Base-by-base conservation (phyloP, 2,888 invertebrate genomes). In the Cryptocheilus praepositus region DNA sequence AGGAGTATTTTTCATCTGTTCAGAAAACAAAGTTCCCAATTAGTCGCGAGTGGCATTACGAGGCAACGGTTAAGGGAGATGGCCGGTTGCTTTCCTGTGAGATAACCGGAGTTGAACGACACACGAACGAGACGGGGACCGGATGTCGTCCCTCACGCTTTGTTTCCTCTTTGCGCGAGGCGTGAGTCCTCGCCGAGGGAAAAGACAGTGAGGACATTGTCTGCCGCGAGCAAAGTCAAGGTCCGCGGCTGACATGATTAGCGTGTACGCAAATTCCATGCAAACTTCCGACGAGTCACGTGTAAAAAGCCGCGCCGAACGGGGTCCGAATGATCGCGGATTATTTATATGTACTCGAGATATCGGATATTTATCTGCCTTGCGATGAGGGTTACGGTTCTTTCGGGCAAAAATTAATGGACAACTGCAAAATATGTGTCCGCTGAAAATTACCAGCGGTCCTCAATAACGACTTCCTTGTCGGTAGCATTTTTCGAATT, bases 71-170 rank as follows among this genome's bases (percentile, higher is more conserved):
- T 22, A 15, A 63, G 16, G 28, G 67, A 52, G 74, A 71, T 61
- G 67, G 58, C 56, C 70, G 55, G 63, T 49, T 16, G 49, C 66
- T 70, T 78, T 79, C 70, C 76, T 70, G 71, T 65, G 75, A 80
- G 76, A 80, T 80, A 77, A 75, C 70, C 71, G 46, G 67, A 71
- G 80, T 80, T 80, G 81, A 80, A 80, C 74, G 80, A 80, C 81
- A 79, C 75, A 70, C 62, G 57, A 70, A 60, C 64, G 61, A 57
- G 58, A 60, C 69, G 70, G 63, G 64, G 79, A 80, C 79, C 83
- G 84, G 83, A 85, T 83, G 82, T 81, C 82, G 81, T 83, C 66
- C 64, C 76, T 76, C 77, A 67, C 76, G 75, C 77, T 81, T 81
- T 79, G 80, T 83, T 82, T 81, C 76, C 74, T 73, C 74, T 63